Conservation (phyloP, 1,140 invertebrate genomes). For the Coenobita brevimanus region DNA sequence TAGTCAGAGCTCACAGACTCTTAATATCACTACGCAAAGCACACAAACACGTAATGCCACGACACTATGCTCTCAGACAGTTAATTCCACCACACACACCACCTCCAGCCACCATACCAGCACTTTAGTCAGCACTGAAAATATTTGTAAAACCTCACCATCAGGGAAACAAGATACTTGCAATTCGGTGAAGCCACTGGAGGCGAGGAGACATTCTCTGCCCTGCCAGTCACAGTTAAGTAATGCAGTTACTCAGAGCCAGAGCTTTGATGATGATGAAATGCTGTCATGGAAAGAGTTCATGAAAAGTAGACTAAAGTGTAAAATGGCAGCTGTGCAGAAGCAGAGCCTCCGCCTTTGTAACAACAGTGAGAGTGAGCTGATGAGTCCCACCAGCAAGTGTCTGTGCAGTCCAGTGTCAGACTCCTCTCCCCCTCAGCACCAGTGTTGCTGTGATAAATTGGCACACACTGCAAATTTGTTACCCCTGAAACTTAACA, state of each 20-base stretch:
- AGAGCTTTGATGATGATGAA: conserved; percentile 4
- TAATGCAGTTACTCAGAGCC: not conserved
- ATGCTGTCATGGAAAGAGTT: not conserved
- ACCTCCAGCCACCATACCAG: conserved; percentile 15
- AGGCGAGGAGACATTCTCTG: conserved; percentile 1
- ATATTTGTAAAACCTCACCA: conserved; percentile 3
- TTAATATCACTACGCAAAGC: conserved; percentile 34
- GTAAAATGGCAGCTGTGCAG: conserved; percentile 18
- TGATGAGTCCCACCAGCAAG: conserved; percentile 32
- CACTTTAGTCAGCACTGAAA: conserved; percentile 24
- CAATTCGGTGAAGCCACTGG: conserved; percentile 1
- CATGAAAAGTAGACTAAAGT: conserved; percentile 18
- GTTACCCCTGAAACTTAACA: not conserved
- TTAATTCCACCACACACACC: conserved; percentile 18
- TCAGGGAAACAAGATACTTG: not conserved
- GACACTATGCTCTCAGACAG: not conserved
- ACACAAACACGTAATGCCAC: not conserved
- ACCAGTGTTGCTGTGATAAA: not conserved
- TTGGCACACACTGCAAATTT: not conserved
- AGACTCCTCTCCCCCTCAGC: not conserved
- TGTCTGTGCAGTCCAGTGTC: not conserved
- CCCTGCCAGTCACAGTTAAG: not conserved
- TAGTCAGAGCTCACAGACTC: no score
- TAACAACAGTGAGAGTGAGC: conserved; percentile 39
- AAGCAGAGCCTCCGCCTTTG: not conserved